A percentile compares a stretch with the other conserved stretches of the same genome.
These are phyloP conservation scores for Polietes domitor DNA, from an alignment of 2,888 invertebrate species.

Conservation along the genomic window DNA sequence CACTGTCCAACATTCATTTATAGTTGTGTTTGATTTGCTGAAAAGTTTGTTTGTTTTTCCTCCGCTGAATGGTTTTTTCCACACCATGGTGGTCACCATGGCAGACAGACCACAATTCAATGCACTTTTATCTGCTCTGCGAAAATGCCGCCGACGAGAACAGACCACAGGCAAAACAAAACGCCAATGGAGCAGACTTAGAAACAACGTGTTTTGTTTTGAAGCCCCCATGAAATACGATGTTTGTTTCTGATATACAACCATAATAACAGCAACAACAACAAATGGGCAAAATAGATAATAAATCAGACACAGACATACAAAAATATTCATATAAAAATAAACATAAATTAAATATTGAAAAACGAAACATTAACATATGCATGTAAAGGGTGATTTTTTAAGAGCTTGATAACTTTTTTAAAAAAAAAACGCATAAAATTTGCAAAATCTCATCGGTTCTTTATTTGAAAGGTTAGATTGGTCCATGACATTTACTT, in stretches of 20 bases:
- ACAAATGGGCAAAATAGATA: not conserved
- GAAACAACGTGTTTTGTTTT: not conserved
- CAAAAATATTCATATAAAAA: too few relatives aligned
- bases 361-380: not conserved
- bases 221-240: not conserved
- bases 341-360: constrained; percentile 10
- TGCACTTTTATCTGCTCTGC: constrained; percentile 12
- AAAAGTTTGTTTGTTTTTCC: not conserved
- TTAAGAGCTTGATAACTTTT: too few relatives aligned
- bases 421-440: too few relatives aligned
- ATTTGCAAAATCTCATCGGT: too few relatives aligned
- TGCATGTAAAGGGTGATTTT: too few relatives aligned
- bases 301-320: not conserved
- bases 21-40: not conserved
- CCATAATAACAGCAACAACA: not conserved
- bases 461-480: too few relatives aligned
- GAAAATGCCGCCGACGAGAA: not conserved
- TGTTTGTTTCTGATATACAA: not conserved
- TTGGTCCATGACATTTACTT: too few relatives aligned
- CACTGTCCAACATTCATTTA: not conserved
- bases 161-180: not conserved
- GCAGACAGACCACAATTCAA: not conserved
- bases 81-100: not conserved
- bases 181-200: not conserved
- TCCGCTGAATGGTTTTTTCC: constrained; percentile 6